Evolutionary conservation across 2,113 vertebrate species (phyloP), one percentile per base, ranked within the genome.

Genomic region (Fregata magnificens): DNA sequence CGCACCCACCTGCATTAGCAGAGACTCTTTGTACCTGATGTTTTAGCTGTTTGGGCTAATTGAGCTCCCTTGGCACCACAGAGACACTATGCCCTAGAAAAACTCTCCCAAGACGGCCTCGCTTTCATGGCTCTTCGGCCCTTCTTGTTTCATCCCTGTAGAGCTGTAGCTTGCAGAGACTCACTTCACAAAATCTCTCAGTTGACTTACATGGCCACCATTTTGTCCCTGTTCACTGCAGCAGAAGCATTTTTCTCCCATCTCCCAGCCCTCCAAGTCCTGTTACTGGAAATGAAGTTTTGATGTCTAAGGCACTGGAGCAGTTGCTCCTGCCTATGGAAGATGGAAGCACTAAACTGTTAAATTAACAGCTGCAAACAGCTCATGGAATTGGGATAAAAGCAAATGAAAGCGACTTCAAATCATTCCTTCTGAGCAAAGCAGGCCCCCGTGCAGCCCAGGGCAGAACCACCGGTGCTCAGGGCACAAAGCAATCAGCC

Each of bases 301-400:
- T 1, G 2, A 72, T 86, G 81, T 96, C 78, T 90, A 52, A 66
- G 74, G 82, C 88, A 55, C 2, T 13, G 70, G 50, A 59, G 25
- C 56, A 16, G 65, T 55, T 86, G 74, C 72, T 82, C 18, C 74
- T 81, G 83, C 81, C 83, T 88, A 12, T 95, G 89, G 94, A 97
- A 96, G 86, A 96, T 47, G 81, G 70, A 90, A 91, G 93, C 92
- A 96, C 88, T 84, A 95, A 96, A 92, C 84, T 95, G 97, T 95
- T 96, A 97, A 97, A 97, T 96, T 94, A 97, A 95, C 95, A 96
- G 83, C 94, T 97, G 93, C 77, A 90, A 94, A 88, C 72, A 82
- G 74, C 79, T 94, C 62, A 9, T 53, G 52, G 86, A 86, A 88
- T 21, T 45, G 85, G 74, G 78, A 81, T 90, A 59, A 86, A 96